phyloP scores from a whole-genome alignment of 2,113 vertebrate genomes.

The Zosterops borbonicus region DNA sequence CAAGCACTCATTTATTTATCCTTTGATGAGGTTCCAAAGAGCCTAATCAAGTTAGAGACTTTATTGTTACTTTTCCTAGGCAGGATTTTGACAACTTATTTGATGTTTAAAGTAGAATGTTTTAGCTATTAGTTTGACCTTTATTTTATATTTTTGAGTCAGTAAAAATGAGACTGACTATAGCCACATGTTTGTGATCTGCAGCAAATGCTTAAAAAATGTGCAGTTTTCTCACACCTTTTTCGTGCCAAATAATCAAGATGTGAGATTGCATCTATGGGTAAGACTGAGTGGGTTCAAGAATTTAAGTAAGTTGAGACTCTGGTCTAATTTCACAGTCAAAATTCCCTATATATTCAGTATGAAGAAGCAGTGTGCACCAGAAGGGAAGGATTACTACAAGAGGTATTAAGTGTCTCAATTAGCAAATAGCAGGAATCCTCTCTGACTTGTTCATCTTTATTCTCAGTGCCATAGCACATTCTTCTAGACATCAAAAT shows the following conservation, averaged over 20 bases:
- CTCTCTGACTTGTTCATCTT: neutral
- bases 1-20: slow-evolving; percentile 18
- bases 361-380: neutral
- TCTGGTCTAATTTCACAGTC: fast-evolving
- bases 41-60: slow-evolving; percentile 5
- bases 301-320: neutral
- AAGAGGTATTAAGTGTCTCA: neutral
- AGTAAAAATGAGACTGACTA: neutral
- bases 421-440: neutral
- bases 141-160: neutral
- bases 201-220: neutral
- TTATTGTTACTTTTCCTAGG: neutral
- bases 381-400: neutral
- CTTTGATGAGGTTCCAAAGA: slow-evolving; percentile 34
- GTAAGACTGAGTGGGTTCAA: neutral
- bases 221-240: fast-evolving
- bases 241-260: neutral
- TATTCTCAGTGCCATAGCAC: neutral
- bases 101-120: neutral
- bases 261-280: fast-evolving
- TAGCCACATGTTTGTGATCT: neutral
- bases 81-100: slow-evolving; percentile 4
- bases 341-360: neutral
- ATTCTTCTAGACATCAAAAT: neutral
- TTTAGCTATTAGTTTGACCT: neutral